Evolutionary conservation across 2,113 vertebrate genomes (phyloP).

Genomic region (Chinchilla lanigera): DNA sequence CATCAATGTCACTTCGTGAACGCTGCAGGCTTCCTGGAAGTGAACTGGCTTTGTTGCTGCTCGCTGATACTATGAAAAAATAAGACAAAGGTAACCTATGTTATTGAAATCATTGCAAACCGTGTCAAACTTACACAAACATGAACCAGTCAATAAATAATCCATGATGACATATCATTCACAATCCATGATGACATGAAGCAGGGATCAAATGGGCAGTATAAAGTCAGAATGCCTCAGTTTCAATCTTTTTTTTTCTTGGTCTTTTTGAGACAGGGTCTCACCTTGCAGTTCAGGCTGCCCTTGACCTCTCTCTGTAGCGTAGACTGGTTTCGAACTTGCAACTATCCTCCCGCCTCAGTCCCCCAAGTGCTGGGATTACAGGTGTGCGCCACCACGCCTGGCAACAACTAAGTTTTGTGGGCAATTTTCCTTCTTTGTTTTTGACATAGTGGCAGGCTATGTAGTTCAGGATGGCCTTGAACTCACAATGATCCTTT

Average conservation of each 20-base stretch:
- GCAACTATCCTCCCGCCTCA: too few species aligned
- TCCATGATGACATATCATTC: not conserved
- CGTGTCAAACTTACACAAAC: not conserved
- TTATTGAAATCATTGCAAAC: not conserved
- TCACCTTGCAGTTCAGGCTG: too few species aligned
- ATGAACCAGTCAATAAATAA: not conserved
- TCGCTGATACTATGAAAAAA: conserved; percentile 87
- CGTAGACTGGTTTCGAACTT: too few species aligned
- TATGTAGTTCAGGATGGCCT: not conserved
- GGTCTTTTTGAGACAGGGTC: too few species aligned
- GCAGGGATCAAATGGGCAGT: not conserved
- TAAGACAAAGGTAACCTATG: not conserved
- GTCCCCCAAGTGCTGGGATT: too few species aligned
- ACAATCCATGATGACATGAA: too few species aligned
- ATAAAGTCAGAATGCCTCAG: not conserved
- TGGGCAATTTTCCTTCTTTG: not conserved
- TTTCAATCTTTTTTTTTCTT: not conserved
- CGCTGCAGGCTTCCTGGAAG: conserved; percentile 93
- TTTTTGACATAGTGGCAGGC: not conserved
- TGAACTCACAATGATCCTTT: not conserved
- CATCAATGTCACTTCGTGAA: conserved; percentile 97
- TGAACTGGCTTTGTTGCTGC: conserved; percentile 88
- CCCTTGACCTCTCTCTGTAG: too few species aligned
- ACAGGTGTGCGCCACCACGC: too few species aligned
- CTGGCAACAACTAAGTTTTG: not conserved